Conservation (phyloP, 2,113 vertebrate genomes). For the Pseudois nayaur region DNA sequence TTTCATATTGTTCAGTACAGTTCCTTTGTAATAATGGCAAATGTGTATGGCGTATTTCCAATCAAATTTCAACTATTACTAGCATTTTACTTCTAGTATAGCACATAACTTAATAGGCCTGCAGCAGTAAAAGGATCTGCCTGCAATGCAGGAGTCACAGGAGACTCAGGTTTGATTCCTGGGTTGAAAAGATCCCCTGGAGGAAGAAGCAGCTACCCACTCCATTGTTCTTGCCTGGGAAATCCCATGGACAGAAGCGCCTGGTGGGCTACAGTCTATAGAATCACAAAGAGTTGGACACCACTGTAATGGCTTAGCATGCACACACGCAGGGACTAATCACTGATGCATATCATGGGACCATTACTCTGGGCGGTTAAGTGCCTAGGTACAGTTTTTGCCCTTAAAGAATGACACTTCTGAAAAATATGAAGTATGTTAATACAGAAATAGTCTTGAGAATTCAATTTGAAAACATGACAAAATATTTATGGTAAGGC, state of each 20-base stretch:
- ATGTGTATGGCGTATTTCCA: neutral
- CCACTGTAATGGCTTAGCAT: neutral
- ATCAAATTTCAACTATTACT: neutral
- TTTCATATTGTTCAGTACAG: neutral
- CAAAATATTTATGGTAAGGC: slow-evolving; percentile 26
- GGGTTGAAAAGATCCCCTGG: neutral
- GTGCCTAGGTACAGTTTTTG: neutral
- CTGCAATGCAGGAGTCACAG: neutral
- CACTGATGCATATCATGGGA: neutral
- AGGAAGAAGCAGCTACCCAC: neutral
- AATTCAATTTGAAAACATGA: slow-evolving; percentile 30
- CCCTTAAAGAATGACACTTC: slow-evolving; percentile 16
- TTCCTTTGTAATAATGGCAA: slow-evolving; percentile 44
- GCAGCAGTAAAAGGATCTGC: neutral
- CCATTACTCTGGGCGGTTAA: neutral
- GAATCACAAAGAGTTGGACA: neutral
- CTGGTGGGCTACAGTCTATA: neutral
- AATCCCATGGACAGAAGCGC: neutral
- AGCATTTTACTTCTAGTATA: slow-evolving; percentile 20
- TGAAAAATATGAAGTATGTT: slow-evolving; percentile 12
- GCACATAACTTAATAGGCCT: neutral
- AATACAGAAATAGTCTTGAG: slow-evolving; percentile 26
- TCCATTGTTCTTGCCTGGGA: neutral
- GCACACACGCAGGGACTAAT: neutral
- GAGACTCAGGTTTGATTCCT: neutral